Conservation (phyloP, 2,797 vertebrate species). For the Chelidonichthys spinosus region DNA sequence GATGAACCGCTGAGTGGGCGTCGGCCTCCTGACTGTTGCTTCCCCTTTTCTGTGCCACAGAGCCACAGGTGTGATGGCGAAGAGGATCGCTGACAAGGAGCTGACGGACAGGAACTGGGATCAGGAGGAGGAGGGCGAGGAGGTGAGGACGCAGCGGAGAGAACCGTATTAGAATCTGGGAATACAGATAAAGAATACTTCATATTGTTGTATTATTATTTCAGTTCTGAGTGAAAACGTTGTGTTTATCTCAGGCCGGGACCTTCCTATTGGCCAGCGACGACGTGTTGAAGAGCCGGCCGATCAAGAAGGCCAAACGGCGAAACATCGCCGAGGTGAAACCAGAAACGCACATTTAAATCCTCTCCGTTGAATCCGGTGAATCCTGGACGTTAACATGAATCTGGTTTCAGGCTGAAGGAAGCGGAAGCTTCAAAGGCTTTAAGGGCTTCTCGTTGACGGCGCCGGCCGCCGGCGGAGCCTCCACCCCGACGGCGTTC, state of each 20-base stretch:
- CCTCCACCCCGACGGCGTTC: slow-evolving; percentile 42
- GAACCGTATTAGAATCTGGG: no score
- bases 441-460: slow-evolving; percentile 83
- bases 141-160: slow-evolving; percentile 79
- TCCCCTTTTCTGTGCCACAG: slow-evolving; percentile 1
- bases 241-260: slow-evolving; percentile 78
- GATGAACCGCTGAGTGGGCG: no score
- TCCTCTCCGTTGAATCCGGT: neutral
- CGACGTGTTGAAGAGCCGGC: slow-evolving; percentile 92
- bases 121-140: slow-evolving; percentile 96
- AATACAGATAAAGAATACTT: no score
- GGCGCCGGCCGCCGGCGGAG: neutral
- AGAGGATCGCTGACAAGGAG: slow-evolving; percentile 96
- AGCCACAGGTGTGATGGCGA: slow-evolving; percentile 89
- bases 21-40: no score
- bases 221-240: no score
- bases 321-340: slow-evolving; percentile 89
- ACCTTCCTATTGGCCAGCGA: slow-evolving; percentile 93
- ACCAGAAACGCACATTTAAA: neutral
- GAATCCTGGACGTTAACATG: no score
- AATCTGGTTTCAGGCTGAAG: slow-evolving; percentile 69
- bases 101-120: slow-evolving; percentile 98
- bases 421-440: slow-evolving; percentile 75
- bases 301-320: slow-evolving; percentile 97
- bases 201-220: no score